Evolutionary conservation across 1,140 invertebrate species (phyloP), one percentile per base, ranked within the genome.

Genomic region (Varroa destructor): DNA sequence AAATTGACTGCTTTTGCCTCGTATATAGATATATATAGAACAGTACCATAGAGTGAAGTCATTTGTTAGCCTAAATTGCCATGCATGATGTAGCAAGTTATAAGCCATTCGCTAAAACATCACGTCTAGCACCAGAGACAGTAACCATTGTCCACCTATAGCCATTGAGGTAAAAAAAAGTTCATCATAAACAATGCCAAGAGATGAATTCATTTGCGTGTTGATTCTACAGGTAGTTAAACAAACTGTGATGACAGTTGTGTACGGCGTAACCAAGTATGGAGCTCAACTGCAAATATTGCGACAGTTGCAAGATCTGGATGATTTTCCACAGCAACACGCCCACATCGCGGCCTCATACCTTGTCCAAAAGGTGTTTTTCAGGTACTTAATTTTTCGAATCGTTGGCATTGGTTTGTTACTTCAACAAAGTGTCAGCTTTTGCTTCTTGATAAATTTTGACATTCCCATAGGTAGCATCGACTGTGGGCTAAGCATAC

Each of bases 231-330:
- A 84, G 81, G 80, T 84, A 0, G 93, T 99, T 75, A 99, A 99
- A 79, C 97, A 99, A 81, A 97, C 97, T 0, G 90, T 99, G 0
- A 99, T 99, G 97, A 99, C 97, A 0, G 97, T 93, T 0, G 97
- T 99, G 1, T 99, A 99, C 78, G 97, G 97, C 5, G 97, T 99
- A 1, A 99, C 97, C 0, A 84, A 84, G 72, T 98, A 87, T 79
- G 97, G 97, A 1, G 95, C 95, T 0, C 82, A 87, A 61, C 79
- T 89, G 43, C 97, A 99, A 81, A 98, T 99, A 74, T 86, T 87
- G 0, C 87, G 88, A 73, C 93, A 97, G 79, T 81, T 99, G 0
- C 93, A 91, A 83, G 89, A 94, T 78, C 85, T 92, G 46, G 84
- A 89, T 36, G 83, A 87, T 43, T 95, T 98, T 78, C 89, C 90